These are phyloP conservation scores for Bucco capensis DNA, from an alignment of 2,113 vertebrate species.

Conservation along the genomic window DNA sequence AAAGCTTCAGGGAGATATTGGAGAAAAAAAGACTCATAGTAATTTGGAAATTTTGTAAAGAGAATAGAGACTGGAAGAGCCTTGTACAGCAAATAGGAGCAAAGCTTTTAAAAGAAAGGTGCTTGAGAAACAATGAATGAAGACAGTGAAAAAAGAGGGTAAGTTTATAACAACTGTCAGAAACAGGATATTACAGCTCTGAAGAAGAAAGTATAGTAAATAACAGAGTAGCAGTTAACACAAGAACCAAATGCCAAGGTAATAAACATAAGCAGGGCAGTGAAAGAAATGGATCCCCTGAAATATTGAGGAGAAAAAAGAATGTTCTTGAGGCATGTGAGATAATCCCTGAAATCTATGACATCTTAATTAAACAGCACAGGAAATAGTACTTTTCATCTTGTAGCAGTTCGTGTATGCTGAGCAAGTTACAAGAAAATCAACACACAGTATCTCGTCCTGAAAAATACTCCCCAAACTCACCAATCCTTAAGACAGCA, in stretches of 20 bases:
- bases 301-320: not conserved
- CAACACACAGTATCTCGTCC: not conserved
- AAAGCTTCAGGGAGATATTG: not conserved
- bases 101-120: not conserved
- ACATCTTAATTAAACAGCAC: not conserved
- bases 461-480: accelerated
- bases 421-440: not conserved
- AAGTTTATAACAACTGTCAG: not conserved
- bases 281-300: not conserved
- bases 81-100: not conserved
- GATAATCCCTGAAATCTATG: not conserved
- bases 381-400: not conserved
- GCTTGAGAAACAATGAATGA: not conserved
- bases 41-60: not conserved
- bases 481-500: not conserved
- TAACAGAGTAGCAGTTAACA: not conserved
- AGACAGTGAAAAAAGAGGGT: not conserved
- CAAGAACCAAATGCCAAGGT: not conserved
- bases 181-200: not conserved
- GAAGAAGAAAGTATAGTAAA: not conserved
- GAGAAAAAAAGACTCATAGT: not conserved
- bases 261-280: not conserved
- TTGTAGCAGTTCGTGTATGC: not conserved
- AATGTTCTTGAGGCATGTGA: not conserved
- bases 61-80: not conserved